Evolutionary conservation across 2,113 vertebrate species (phyloP).

Genomic region (Coryphaenoides rupestris): DNA sequence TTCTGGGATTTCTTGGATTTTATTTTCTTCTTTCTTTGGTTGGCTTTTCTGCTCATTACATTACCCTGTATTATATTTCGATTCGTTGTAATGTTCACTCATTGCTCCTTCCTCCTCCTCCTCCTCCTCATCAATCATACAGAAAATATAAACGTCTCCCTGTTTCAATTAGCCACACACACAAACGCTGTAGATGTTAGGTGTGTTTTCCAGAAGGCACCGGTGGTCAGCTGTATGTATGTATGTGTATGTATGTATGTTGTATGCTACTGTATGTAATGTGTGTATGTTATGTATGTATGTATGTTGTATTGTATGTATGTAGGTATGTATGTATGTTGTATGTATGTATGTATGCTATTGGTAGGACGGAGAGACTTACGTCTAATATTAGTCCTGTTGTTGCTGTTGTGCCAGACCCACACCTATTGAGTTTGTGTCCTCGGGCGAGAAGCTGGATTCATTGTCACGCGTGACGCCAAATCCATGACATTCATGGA

Average conservation of each 20-base stretch:
- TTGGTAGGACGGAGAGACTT: no score
- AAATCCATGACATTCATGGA: slow-evolving; percentile 26
- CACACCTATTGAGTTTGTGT: slow-evolving; percentile 21
- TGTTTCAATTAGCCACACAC: slow-evolving; percentile 52
- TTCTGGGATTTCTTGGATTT: slow-evolving; percentile 49
- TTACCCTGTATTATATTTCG: no score
- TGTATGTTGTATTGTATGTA: no score
- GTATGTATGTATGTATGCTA: no score
- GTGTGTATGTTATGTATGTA: no score
- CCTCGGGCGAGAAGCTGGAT: slow-evolving; percentile 16
- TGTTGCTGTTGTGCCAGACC: slow-evolving; percentile 15
- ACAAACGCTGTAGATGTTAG: slow-evolving; percentile 52
- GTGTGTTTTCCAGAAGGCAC: slow-evolving; percentile 25
- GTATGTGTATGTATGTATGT: no score
- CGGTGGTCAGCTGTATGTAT: slow-evolving; percentile 21
- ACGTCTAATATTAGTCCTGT: not conserved
- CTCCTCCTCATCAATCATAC: slow-evolving; percentile 48
- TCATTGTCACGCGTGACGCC: slow-evolving; percentile 4
- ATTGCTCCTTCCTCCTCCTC: slow-evolving; percentile 56
- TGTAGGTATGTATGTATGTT: no score
- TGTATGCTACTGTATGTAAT: no score
- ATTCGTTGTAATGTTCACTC: slow-evolving; percentile 45
- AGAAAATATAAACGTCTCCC: slow-evolving; percentile 20
- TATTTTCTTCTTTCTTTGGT: slow-evolving; percentile 54
- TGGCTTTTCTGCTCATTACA: no score